Base-by-base conservation (phyloP, 2,113 vertebrate genomes). In the Gymnarchus niloticus region DNA sequence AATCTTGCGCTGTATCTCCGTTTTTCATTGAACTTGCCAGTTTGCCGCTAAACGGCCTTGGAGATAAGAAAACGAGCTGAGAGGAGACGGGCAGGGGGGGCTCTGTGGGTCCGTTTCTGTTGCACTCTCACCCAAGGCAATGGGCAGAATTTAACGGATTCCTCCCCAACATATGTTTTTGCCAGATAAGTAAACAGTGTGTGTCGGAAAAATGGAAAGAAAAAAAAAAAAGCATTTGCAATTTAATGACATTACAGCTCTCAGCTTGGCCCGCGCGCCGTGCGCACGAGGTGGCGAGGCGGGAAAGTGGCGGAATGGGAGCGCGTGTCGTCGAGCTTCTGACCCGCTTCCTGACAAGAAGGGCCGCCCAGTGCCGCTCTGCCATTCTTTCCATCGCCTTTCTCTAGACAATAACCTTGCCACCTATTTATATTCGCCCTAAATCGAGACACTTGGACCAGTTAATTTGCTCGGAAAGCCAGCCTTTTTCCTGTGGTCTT, bases 101-200 rank as follows among this genome's bases (percentile, higher is more conserved):
- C 97, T 98, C 96, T 94, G 96, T 97, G 97, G 97, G 96, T 96
- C 96, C 96, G 96, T 97, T 98, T 99, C 97, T 97, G 98, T 98
- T 99, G 97, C 97, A 99, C 97, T 98, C 97, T 98, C 97, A 99
- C 98, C 97, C 97, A 97, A 98, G 98, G 98, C 98, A 98, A 98
- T 97, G 97, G 98, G 96, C 97, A 98, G 97, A 99, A 99, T 99
- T 99, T 99, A 99, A 99, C 97, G 97, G 97, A 99, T 99, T 99
- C 97, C 98, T 97, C 97, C n/a, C 97, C 96, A 99, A 99, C 98
- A 99, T 99, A 99, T 99, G 98, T 99, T 99, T 99, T 98, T 97
- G 96, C 97, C 97, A 99, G 98, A 99, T 99, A 99, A 99, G 98
- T 99, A 99, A 99, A 99, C 97, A 99, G 98, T 98, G 98, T 99